These are phyloP conservation scores for Bellardia bayeri DNA, from an alignment of 2,888 invertebrate genomes.

Conservation along the genomic window DNA sequence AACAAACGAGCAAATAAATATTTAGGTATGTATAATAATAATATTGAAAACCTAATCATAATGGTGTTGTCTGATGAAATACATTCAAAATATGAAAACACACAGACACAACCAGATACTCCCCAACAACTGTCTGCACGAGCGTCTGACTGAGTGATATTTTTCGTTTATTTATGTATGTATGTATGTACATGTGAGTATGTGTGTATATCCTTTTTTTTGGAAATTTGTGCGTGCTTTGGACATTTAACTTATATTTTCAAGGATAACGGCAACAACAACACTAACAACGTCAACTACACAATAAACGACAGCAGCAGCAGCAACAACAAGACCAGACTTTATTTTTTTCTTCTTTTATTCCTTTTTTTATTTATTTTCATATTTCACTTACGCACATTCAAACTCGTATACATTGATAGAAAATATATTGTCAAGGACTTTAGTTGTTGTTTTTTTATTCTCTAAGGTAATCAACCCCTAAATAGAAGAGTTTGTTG, in stretches of 20 bases:
- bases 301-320: slow-evolving; percentile 4
- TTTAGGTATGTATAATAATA: too few species aligned
- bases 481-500: slow-evolving; percentile 50
- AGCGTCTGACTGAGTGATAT: neutral
- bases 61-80: slow-evolving; percentile 63
- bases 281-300: slow-evolving; percentile 40
- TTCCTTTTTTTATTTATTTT: neutral
- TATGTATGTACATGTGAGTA: slow-evolving; percentile 17
- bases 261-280: slow-evolving; percentile 56
- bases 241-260: slow-evolving; percentile 68
- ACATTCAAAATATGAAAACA: slow-evolving; percentile 18
- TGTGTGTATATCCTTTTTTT: slow-evolving; percentile 32
- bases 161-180: slow-evolving; percentile 3
- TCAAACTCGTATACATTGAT: slow-evolving; percentile 24
- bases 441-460: slow-evolving; percentile 24
- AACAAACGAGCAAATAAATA: neutral
- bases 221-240: slow-evolving; percentile 66
- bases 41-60: slow-evolving; percentile 63
- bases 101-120: neutral
- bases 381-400: slow-evolving; percentile 22
- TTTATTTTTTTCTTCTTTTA: slow-evolving; percentile 9
- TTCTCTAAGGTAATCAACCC: slow-evolving; percentile 70
- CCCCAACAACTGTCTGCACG: slow-evolving; percentile 35
- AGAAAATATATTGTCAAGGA: slow-evolving; percentile 67
- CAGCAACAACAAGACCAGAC: slow-evolving; percentile 56